Evolutionary conservation across 2,797 vertebrate genomes (phyloP).

Genomic region (Hemitrygon akajei): DNA sequence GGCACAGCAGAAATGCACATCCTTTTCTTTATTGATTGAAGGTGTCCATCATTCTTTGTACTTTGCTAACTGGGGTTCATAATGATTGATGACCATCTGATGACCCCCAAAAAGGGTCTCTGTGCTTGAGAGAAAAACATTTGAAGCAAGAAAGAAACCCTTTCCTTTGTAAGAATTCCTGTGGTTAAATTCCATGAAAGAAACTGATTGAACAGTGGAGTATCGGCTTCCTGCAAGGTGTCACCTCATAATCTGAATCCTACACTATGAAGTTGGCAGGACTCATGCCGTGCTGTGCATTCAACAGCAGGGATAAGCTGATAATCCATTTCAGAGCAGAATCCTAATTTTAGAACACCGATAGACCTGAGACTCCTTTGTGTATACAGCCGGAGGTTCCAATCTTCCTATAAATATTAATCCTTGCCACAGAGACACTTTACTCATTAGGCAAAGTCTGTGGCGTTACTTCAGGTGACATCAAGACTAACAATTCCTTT

Average conservation of each 20-base stretch:
- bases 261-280: background rate
- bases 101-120: background rate
- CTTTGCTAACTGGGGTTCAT: background rate
- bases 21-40: background rate
- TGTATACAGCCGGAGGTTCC: background rate
- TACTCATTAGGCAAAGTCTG: background rate
- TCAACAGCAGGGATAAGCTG: background rate
- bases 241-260: background rate
- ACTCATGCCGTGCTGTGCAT: background rate
- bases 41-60: no score
- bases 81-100: background rate
- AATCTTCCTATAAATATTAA: constrained; percentile 34
- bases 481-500: constrained; percentile 23
- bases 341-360: background rate
- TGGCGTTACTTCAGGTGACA: background rate
- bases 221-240: background rate
- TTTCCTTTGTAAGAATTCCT: background rate
- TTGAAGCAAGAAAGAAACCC: background rate
- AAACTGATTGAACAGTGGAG: background rate
- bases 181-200: background rate
- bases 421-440: background rate
- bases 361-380: constrained; percentile 23
- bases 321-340: background rate
- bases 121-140: no score
- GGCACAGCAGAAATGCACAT: background rate